A percentile compares a stretch with the other conserved stretches of the same genome.
phyloP scores from a whole-genome alignment of 2,888 invertebrate species.

The Podotricha telesiphe region DNA sequence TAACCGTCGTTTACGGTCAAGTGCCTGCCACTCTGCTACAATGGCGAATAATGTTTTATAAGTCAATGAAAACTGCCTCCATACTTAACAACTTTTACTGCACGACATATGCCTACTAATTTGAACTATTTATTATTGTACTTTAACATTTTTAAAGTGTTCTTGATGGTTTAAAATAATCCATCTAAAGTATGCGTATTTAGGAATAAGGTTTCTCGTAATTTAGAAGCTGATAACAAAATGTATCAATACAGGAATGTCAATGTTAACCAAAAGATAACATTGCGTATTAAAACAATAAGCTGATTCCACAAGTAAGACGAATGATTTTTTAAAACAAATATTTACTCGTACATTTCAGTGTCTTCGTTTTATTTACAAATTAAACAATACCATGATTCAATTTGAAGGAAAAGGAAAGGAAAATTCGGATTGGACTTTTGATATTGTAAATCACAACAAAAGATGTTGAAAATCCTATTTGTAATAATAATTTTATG shows the following conservation, averaged over 20 bases:
- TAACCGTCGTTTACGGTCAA: too few relatives aligned
- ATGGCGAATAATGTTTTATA: too few relatives aligned
- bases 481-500: neutral
- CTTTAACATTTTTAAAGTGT: too few relatives aligned
- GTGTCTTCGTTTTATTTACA: conserved; percentile 5
- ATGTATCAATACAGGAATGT: neutral
- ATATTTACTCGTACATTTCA: conserved; percentile 4
- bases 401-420: conserved; percentile 9
- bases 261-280: neutral
- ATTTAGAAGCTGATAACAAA: neutral
- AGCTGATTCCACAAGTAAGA: conserved; percentile 2
- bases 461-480: neutral
- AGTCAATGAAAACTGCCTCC: too few relatives aligned
- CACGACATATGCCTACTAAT: too few relatives aligned
- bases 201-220: neutral
- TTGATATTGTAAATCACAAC: conserved; percentile 4
- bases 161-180: too few relatives aligned
- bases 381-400: neutral
- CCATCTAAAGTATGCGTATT: neutral
- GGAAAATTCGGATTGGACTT: conserved; percentile 7
- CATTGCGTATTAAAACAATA: neutral
- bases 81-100: too few relatives aligned
- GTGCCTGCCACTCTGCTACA: too few relatives aligned
- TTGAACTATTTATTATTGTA: too few relatives aligned
- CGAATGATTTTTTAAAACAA: neutral